Evolutionary conservation across 2,888 invertebrate species (phyloP).

Genomic region (Schrankia costaestrigalis): DNA sequence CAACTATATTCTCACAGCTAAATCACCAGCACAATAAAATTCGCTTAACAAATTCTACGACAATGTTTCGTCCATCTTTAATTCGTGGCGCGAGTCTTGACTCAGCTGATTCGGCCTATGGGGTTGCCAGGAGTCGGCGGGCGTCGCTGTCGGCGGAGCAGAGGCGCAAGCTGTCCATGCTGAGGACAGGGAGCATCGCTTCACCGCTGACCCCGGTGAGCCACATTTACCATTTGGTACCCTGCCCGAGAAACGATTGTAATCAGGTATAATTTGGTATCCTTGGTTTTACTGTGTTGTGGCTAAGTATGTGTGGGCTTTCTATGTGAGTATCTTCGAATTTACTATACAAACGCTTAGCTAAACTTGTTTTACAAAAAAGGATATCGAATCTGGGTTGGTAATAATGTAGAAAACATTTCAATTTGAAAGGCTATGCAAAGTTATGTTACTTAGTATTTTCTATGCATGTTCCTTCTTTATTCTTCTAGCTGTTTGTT

Average conservation of each 20-base stretch:
- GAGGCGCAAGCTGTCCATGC: constrained; percentile 65
- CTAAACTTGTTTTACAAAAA: too few relatives aligned
- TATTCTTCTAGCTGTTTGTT: too few relatives aligned
- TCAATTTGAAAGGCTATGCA: too few relatives aligned
- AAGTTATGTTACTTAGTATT: too few relatives aligned
- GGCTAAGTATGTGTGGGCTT: constrained; percentile 29
- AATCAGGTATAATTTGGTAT: constrained; percentile 61
- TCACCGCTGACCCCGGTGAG: constrained; percentile 74
- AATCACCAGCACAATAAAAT: constrained; percentile 5
- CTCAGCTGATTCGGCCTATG: constrained; percentile 61
- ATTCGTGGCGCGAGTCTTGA: constrained; percentile 62
- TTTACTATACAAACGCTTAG: too few relatives aligned
- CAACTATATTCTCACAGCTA: constrained; percentile 1
- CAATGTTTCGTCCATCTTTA: constrained; percentile 67
- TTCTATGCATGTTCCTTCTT: too few relatives aligned
- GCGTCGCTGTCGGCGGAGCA: constrained; percentile 72
- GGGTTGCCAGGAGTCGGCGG: constrained; percentile 70
- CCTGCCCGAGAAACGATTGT: constrained; percentile 78
- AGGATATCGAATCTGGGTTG: too few relatives aligned
- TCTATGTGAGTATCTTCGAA: constrained; percentile 10
- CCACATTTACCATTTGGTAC: constrained; percentile 80
- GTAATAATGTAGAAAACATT: too few relatives aligned
- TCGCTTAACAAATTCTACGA: constrained; percentile 5
- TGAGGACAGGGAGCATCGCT: constrained; percentile 63
- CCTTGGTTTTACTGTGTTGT: constrained; percentile 19